These are phyloP conservation scores for Spodoptera exigua DNA, from an alignment of 2,888 invertebrate species.

Conservation along the genomic window DNA sequence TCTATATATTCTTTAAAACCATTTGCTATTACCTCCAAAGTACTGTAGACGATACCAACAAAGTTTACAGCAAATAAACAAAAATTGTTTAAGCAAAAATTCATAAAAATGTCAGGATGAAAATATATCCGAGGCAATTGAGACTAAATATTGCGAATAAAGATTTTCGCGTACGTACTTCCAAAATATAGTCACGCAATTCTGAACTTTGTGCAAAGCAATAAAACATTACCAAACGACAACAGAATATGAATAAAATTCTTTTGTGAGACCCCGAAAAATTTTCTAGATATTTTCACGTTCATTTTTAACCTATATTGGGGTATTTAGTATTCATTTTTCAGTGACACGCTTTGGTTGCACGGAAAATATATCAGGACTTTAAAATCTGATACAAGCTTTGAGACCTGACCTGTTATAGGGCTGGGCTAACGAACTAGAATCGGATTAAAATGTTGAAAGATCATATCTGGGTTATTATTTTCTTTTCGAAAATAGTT, in stretches of 20 bases:
- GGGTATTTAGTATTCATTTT: conserved; percentile 29
- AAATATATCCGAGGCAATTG: background rate
- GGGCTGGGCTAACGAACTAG: conserved; percentile 12
- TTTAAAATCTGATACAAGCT: conserved; percentile 38
- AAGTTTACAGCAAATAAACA: too few relatives aligned
- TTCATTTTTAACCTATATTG: conserved; percentile 30
- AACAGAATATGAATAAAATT: conserved; percentile 21
- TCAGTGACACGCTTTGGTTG: conserved; percentile 10
- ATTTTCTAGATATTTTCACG: conserved; percentile 20
- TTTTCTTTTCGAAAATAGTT: background rate
- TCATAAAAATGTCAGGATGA: background rate
- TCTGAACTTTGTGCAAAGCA: conserved; percentile 23
- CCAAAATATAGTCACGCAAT: conserved; percentile 10
- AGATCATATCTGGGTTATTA: conserved; percentile 5
- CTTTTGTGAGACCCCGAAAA: conserved; percentile 23
- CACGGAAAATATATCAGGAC: conserved; percentile 27
- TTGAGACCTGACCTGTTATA: conserved; percentile 28
- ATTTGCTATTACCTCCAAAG: too few relatives aligned
- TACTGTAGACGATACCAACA: too few relatives aligned
- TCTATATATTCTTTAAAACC: too few relatives aligned
- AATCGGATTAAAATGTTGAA: conserved; percentile 12
- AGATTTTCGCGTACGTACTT: conserved; percentile 2
- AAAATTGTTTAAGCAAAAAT: background rate
- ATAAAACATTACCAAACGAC: conserved; percentile 24
- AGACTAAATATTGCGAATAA: conserved; percentile 1